Evolutionary conservation across 1,140 invertebrate genomes (phyloP).

Genomic region (Psilanteris sp.): DNA sequence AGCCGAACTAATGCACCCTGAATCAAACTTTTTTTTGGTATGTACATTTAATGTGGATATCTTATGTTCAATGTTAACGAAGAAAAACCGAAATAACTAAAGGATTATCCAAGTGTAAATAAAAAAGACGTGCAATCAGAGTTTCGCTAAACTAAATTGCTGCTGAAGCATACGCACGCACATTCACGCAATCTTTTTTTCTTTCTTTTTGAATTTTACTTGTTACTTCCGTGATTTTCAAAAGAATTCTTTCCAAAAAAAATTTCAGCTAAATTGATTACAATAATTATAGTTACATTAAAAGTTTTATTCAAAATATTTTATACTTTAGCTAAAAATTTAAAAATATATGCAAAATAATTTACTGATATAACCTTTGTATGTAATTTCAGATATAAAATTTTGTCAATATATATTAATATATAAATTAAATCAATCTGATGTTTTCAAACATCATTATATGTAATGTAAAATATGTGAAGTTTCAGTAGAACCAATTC

Average conservation of each 20-base stretch:
- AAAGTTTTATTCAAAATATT: conserved; percentile 66
- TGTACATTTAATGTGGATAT: conserved; percentile 69
- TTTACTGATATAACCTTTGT: no score
- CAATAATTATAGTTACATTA: conserved; percentile 40
- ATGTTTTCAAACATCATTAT: no score
- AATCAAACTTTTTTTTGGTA: conserved; percentile 17
- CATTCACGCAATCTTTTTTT: conserved; percentile 61
- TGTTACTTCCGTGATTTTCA: conserved; percentile 36
- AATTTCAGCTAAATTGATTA: conserved; percentile 38
- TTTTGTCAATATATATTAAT: no score
- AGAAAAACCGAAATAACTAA: conserved; percentile 56
- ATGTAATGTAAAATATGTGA: no score
- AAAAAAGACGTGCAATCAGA: conserved; percentile 74
- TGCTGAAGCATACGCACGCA: conserved; percentile 45
- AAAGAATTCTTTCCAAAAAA: conserved; percentile 38
- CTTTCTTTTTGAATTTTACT: conserved; percentile 25
- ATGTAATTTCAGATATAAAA: no score
- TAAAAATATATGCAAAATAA: no score
- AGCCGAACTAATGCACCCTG: conserved; percentile 30
- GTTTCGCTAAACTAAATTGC: conserved; percentile 52
- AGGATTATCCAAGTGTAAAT: conserved; percentile 74
- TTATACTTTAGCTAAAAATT: no score
- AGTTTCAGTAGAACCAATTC: no score
- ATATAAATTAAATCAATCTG: no score
- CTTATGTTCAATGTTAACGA: conserved; percentile 66